A percentile compares a stretch with the other conserved stretches of the same genome.
Conservation (phyloP, 2,888 invertebrate species). For the Andrena dorsata region DNA sequence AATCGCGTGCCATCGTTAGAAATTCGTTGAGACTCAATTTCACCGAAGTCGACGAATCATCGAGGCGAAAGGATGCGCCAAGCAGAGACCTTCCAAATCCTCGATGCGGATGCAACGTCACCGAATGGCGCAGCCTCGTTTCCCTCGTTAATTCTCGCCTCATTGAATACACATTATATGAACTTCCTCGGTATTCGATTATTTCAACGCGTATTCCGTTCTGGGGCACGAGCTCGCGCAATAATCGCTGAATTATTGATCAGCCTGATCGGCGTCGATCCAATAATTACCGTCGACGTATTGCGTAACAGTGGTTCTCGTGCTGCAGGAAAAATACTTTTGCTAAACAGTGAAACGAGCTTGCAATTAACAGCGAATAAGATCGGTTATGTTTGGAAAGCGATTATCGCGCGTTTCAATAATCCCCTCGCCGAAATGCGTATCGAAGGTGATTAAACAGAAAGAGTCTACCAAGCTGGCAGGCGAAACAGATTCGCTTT, state of each 20-base stretch:
- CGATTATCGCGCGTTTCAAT: neutral
- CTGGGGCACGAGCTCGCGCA: slow-evolving; percentile 21
- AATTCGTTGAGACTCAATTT: too few species aligned
- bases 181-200: slow-evolving; percentile 17
- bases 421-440: neutral
- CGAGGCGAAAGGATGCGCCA: neutral
- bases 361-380: neutral
- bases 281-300: slow-evolving; percentile 29
- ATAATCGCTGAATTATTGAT: slow-evolving; percentile 42
- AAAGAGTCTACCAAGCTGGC: neutral
- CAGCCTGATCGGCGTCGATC: slow-evolving; percentile 22
- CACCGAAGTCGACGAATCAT: neutral
- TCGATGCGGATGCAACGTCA: neutral
- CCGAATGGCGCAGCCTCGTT: neutral
- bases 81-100: neutral
- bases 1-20: too few species aligned
- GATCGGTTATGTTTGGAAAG: neutral
- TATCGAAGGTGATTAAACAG: neutral
- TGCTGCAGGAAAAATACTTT: slow-evolving; percentile 7
- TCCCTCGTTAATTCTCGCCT: slow-evolving; percentile 21
- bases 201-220: slow-evolving; percentile 16
- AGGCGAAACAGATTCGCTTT: neutral
- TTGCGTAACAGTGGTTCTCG: neutral
- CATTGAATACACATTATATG: slow-evolving; percentile 25
- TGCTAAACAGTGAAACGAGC: neutral